These are phyloP conservation scores for Bovichtus variegatus DNA, from an alignment of 2,797 vertebrate species.

Conservation along the genomic window DNA sequence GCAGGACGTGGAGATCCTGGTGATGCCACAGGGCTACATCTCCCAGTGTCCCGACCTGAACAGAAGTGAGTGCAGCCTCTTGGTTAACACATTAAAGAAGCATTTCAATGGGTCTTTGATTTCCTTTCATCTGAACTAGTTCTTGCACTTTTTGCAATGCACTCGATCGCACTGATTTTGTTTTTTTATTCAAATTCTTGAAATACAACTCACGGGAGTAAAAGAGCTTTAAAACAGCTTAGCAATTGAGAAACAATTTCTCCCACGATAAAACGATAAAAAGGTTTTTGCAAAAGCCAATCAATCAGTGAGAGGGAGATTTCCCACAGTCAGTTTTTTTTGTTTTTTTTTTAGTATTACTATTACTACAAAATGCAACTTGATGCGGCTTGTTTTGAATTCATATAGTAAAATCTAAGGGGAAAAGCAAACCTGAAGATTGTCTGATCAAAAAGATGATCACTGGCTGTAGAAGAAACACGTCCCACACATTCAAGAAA, in stretches of 20 bases:
- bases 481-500: not conserved
- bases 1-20: conserved; percentile 96
- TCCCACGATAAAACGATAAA: conserved; percentile 10
- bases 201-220: conserved; percentile 24
- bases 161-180: conserved; percentile 24
- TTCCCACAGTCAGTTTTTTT: not conserved
- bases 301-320: not conserved
- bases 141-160: conserved; percentile 10
- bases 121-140: conserved; percentile 21
- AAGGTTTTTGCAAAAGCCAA: conserved; percentile 13
- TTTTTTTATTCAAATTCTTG: conserved; percentile 23
- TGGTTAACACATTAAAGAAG: not conserved
- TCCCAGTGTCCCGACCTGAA: conserved; percentile 98
- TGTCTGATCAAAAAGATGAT: no score
- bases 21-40: conserved; percentile 98
- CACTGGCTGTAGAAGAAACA: not conserved
- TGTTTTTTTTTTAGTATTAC: not conserved
- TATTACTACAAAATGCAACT: not conserved
- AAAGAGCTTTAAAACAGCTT: conserved; percentile 13
- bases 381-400: not conserved
- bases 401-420: not conserved
- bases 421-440: not conserved
- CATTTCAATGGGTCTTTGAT: conserved; percentile 23
- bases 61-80: conserved; percentile 91
- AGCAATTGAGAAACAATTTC: conserved; percentile 12